Conservation (phyloP, 2,888 invertebrate species). For the Halictus quadricinctus region DNA sequence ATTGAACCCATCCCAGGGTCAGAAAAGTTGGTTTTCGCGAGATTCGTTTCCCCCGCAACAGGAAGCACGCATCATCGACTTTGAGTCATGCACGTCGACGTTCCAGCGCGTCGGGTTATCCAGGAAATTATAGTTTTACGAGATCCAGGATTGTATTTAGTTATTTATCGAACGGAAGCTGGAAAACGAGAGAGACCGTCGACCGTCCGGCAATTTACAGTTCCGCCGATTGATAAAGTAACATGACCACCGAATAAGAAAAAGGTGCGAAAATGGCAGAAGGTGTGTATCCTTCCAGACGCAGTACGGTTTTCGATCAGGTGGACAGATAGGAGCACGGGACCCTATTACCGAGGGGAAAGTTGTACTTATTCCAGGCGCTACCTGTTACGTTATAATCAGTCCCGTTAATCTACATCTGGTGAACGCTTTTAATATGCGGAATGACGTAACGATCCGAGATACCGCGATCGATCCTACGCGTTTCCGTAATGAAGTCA, state of each 20-base stretch:
- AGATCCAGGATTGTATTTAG: neutral
- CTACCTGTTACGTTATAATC: slow-evolving; percentile 40
- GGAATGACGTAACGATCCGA: slow-evolving; percentile 44
- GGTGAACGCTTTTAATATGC: slow-evolving; percentile 19
- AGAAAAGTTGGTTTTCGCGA: neutral
- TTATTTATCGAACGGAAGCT: slow-evolving; percentile 6
- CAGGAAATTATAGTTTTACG: slow-evolving; percentile 40
- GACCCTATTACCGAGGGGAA: slow-evolving; percentile 22
- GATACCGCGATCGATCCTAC: slow-evolving; percentile 48
- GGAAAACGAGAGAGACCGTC: neutral
- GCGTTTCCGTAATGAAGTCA: slow-evolving; percentile 48
- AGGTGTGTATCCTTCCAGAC: neutral
- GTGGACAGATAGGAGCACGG: neutral
- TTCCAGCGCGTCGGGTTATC: slow-evolving; percentile 16
- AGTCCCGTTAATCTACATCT: slow-evolving; percentile 33
- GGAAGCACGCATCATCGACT: slow-evolving; percentile 23
- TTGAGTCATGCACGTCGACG: slow-evolving; percentile 37
- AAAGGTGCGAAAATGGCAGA: neutral
- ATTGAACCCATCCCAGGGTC: neutral
- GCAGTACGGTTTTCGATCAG: neutral
- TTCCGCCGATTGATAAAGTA: neutral
- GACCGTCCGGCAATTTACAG: neutral
- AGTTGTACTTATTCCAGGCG: slow-evolving; percentile 21
- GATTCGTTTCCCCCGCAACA: slow-evolving; percentile 7
- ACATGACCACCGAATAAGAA: neutral